Conservation (phyloP, 2,113 vertebrate genomes). For the Ceyx margarethae region DNA sequence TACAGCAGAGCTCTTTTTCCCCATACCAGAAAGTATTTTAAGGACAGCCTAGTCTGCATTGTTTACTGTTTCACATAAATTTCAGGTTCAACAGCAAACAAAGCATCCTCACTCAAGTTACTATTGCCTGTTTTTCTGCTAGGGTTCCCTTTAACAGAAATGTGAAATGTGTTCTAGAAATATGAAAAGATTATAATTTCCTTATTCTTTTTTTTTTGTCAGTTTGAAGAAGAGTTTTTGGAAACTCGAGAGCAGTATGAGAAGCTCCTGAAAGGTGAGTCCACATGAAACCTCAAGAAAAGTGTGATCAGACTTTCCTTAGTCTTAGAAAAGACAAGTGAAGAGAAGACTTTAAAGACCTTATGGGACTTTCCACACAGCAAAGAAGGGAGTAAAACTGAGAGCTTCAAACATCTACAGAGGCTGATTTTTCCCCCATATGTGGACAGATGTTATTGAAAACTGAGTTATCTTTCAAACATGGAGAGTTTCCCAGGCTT, state of each 20-base stretch:
- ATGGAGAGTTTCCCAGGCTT: background rate
- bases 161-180: background rate
- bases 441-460: background rate
- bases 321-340: background rate
- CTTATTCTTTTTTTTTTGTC: background rate
- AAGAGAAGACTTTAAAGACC: background rate
- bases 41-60: background rate
- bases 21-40: background rate
- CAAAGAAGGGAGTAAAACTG: background rate
- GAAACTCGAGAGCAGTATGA: constrained; percentile 80
- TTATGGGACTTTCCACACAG: background rate
- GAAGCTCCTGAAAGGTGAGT: constrained; percentile 81
- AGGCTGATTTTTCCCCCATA: background rate
- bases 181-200: background rate
- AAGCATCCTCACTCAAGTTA: background rate
- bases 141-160: background rate
- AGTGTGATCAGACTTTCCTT: background rate
- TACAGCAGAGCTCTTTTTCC: background rate
- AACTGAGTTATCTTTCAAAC: background rate
- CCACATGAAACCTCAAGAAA: background rate
- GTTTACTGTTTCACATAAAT: background rate
- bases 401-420: background rate
- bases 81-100: background rate
- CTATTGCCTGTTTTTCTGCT: background rate
- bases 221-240: constrained; percentile 88